Evolutionary conservation across 2,888 invertebrate species (phyloP).

Genomic region (Sphaerophoria taeniata): DNA sequence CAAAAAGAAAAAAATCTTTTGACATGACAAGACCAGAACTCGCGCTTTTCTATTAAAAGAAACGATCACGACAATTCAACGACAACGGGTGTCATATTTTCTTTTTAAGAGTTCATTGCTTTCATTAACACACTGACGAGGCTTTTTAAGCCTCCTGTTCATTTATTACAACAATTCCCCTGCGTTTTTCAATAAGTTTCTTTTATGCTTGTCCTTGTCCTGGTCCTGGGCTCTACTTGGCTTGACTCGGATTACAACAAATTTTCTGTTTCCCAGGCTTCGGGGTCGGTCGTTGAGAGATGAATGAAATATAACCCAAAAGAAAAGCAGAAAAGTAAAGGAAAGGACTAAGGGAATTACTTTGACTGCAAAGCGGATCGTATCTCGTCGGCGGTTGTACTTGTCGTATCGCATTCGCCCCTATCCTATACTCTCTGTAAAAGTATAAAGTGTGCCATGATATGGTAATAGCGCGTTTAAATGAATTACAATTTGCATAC

Average conservation of each 20-base stretch:
- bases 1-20: not conserved
- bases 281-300: constrained; percentile 35
- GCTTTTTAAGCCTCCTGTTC: not conserved
- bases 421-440: constrained; percentile 23
- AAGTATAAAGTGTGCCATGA: constrained; percentile 59
- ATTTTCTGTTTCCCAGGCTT: constrained; percentile 44
- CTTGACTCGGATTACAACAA: constrained; percentile 35
- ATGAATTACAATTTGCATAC: constrained; percentile 63
- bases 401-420: too few species aligned
- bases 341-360: constrained; percentile 39
- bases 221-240: not conserved
- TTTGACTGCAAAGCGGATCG: constrained; percentile 46
- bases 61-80: too few species aligned
- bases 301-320: not conserved
- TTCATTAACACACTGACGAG: constrained; percentile 30
- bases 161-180: constrained; percentile 42
- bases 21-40: not conserved
- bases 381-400: not conserved
- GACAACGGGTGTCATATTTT: constrained; percentile 30
- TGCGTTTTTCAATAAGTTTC: constrained; percentile 31
- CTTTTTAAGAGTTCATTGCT: constrained; percentile 57
- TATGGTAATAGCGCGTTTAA: constrained; percentile 66
- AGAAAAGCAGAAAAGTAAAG: not conserved
- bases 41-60: not conserved
- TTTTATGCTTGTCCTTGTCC: not conserved